Evolutionary conservation across 2,797 vertebrate species (phyloP).

Genomic region (Poeciliopsis turneri): DNA sequence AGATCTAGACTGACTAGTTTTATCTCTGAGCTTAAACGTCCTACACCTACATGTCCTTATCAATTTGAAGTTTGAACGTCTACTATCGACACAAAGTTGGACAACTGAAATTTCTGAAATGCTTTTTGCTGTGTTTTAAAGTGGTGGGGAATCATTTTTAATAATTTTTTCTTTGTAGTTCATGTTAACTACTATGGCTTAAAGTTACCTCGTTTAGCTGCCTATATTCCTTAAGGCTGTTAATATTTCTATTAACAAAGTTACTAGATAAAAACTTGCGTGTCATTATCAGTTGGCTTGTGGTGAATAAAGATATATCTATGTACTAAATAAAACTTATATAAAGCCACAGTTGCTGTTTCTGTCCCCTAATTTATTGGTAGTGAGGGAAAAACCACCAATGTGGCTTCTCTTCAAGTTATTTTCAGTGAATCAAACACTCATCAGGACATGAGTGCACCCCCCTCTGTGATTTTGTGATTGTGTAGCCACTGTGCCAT

Average conservation of each 20-base stretch:
- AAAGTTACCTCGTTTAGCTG: neutral
- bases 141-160: neutral
- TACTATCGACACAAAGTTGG: neutral
- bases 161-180: neutral
- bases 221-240: neutral
- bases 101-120: neutral
- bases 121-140: neutral
- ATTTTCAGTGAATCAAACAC: conserved; percentile 34
- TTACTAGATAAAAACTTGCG: neutral
- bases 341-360: conserved; percentile 33
- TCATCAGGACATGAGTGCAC: conserved; percentile 33
- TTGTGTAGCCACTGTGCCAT: conserved; percentile 52
- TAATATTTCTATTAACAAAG: neutral
- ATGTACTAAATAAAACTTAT: conserved; percentile 1
- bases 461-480: conserved; percentile 35
- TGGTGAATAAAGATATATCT: neutral
- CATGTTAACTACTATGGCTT: neutral
- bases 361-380: conserved; percentile 11
- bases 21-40: neutral
- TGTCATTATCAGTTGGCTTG: neutral
- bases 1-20: neutral
- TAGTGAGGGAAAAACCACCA: conserved; percentile 27
- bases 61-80: neutral
- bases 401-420: conserved; percentile 27
- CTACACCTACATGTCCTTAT: neutral